A percentile compares a stretch with the other conserved stretches of the same genome.
These are phyloP conservation scores for Paratilapia polleni DNA, from an alignment of 2,113 vertebrate species.

Conservation along the genomic window DNA sequence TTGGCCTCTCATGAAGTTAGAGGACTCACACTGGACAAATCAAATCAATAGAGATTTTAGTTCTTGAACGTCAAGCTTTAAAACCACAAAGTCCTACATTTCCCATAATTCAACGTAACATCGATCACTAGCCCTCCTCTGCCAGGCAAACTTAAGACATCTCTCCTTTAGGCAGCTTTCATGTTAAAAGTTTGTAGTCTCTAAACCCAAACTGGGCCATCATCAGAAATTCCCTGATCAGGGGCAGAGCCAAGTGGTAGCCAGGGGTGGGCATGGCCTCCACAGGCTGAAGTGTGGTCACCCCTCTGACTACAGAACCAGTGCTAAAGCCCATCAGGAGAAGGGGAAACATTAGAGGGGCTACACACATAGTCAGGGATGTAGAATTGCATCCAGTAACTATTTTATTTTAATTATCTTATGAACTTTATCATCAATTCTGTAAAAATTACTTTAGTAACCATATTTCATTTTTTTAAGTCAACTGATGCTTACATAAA, in stretches of 20 bases:
- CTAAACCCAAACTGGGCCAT: neutral
- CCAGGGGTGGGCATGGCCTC: neutral
- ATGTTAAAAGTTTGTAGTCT: neutral
- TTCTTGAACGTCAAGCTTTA: neutral
- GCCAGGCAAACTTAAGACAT: neutral
- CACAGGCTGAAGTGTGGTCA: neutral
- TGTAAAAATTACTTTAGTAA: too few relatives aligned
- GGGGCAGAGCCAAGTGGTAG: neutral
- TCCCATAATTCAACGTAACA: too few relatives aligned
- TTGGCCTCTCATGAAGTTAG: too few relatives aligned
- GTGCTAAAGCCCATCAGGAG: too few relatives aligned
- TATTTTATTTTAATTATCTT: too few relatives aligned
- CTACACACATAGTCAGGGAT: too few relatives aligned
- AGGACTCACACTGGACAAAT: neutral
- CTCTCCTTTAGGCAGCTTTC: neutral
- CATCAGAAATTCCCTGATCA: neutral
- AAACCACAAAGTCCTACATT: too few relatives aligned
- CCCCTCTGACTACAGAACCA: too few relatives aligned
- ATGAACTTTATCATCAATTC: too few relatives aligned
- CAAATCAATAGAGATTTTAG: neutral
- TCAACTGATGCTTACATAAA: neutral
- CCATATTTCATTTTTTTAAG: neutral
- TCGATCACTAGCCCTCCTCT: too few relatives aligned
- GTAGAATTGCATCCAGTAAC: too few relatives aligned
- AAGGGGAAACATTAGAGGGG: too few relatives aligned